These are phyloP conservation scores for Eulemur coronatus DNA, from an alignment of 2,797 vertebrate species.

Conservation along the genomic window DNA sequence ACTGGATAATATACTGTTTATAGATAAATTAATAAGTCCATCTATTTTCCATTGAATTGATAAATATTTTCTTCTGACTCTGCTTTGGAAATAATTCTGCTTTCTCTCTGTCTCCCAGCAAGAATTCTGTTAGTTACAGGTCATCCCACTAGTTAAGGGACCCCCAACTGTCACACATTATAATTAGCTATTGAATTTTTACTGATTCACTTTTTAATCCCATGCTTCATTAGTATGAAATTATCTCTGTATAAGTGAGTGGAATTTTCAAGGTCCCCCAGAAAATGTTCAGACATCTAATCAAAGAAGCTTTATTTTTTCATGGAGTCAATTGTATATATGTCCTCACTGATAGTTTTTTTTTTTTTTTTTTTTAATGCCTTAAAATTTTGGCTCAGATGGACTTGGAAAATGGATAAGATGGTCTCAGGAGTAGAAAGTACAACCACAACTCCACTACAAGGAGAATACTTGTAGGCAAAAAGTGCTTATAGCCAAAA, in stretches of 20 bases:
- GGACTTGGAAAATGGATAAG: background rate
- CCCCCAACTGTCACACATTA: background rate
- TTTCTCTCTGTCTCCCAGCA: background rate
- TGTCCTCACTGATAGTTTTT: no score
- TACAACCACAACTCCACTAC: background rate
- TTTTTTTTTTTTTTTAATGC: background rate
- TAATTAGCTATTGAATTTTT: background rate
- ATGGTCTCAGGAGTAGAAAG: background rate
- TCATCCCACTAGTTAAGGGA: background rate
- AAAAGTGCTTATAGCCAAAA: background rate
- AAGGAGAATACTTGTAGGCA: background rate
- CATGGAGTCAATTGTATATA: background rate
- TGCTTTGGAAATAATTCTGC: background rate
- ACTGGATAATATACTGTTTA: background rate
- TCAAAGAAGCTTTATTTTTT: background rate
- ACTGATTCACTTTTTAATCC: background rate
- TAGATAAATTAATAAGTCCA: background rate
- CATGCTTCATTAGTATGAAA: background rate
- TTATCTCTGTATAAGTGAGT: background rate
- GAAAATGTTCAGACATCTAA: background rate
- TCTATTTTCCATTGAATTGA: background rate
- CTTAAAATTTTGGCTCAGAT: background rate
- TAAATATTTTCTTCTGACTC: background rate
- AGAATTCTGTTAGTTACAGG: background rate
- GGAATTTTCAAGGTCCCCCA: background rate